Percentiles rank a stretch among this genome's conserved stretches.
phyloP scores from a whole-genome alignment of 2,797 vertebrate species.

The Acipenser ruthenus region DNA sequence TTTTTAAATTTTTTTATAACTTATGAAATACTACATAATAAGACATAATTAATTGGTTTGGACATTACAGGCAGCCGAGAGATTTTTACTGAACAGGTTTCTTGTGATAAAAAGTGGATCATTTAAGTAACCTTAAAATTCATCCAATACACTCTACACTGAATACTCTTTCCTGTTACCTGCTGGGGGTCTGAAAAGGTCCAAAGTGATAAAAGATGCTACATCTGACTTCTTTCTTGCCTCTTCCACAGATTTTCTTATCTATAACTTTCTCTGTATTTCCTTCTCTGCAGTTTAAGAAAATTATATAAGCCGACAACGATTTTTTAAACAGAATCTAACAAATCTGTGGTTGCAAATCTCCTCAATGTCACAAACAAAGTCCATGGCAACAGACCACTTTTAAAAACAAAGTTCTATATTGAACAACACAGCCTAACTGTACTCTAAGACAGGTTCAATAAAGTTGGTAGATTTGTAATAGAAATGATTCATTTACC shows the following conservation, averaged over 20 bases:
- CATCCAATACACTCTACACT: slow-evolving; percentile 11
- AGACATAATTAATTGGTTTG: not conserved
- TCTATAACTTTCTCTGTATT: slow-evolving; percentile 56
- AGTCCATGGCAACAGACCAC: too few species aligned
- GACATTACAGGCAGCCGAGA: not conserved
- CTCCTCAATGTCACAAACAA: too few species aligned
- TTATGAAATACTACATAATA: not conserved
- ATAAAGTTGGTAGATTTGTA: too few species aligned
- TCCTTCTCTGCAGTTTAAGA: slow-evolving; percentile 17
- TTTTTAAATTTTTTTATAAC: not conserved
- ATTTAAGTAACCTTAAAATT: not conserved
- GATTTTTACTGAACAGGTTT: too few species aligned
- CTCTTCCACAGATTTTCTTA: slow-evolving; percentile 58
- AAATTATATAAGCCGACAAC: slow-evolving; percentile 9
- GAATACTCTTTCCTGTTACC: slow-evolving; percentile 35
- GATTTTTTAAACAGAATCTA: slow-evolving; percentile 3
- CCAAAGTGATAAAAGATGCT: slow-evolving; percentile 58
- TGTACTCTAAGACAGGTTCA: too few species aligned
- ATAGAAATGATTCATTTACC: slow-evolving; percentile 59
- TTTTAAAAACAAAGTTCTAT: too few species aligned
- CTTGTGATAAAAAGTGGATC: not conserved
- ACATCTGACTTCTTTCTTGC: slow-evolving; percentile 58
- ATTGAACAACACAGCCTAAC: too few species aligned
- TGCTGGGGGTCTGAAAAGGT: slow-evolving; percentile 55
- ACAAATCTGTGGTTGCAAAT: too few species aligned